Evolutionary conservation across 2,797 vertebrate genomes (phyloP), one percentile per base, ranked within the genome.

Genomic region (Sylvilagus floridanus): DNA sequence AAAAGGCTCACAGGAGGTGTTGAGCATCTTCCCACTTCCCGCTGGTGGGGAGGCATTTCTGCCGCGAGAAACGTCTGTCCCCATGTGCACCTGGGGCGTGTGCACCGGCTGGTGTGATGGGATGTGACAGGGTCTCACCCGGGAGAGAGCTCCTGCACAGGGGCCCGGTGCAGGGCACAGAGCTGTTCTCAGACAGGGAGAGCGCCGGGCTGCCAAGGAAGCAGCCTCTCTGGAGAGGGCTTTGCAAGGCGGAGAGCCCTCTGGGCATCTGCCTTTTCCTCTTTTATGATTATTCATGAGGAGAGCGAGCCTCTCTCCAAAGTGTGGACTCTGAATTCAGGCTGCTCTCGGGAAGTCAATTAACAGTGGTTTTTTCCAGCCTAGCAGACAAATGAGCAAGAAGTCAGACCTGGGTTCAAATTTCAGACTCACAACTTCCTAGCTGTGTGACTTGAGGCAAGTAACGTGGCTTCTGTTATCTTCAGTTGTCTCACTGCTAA

Each of bases 21-120:
- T 42, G 60, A 88, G 5, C 65, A 66, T 65, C 79, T 52, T 90
- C 79, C 79, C n/a, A 28, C 92, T 96, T 73, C 78, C 79, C 0
- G 24, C 88, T 81, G 94, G 17, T 54, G 24, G 88, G 88, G 96
- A 93, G 91, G 90, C 69, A 87, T 96, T 97, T 97, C 90, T 89
- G 7, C 71, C 90, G 95, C 0, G 88, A 47, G 82, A 88, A 71
- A 52, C 16, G 3, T 82, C 90, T 98, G 98, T 98, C 97, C 97
- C 97, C 90, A 22, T 96, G 92, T 98, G 97, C 98, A 97, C 97
- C 96, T 95, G 97, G 97, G 97, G 97, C 76, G 88, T 96, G 95
- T 97, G 97, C 30, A 2, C 95, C 37, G 95, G 93, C 89, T 95
- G 95, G 94, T 22, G 2, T 96, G 95, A 97, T 97, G 89, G 94